Conservation (phyloP, 2,797 vertebrate species). For the Brachymystax lenok region DNA sequence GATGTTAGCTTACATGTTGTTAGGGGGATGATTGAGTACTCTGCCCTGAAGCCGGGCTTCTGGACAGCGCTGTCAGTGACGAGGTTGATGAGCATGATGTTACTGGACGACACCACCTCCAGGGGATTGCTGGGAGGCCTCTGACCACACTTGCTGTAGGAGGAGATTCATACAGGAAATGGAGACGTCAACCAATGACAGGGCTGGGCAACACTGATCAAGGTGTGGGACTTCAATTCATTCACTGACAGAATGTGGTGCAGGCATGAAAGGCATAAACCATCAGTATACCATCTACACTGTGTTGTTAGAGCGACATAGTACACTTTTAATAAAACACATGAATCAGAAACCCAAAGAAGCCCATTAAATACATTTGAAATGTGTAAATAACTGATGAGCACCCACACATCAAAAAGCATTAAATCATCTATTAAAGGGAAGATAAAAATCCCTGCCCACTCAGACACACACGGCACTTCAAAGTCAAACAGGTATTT, state of each 20-base stretch:
- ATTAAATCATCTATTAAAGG: constrained; percentile 39
- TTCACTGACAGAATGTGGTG: constrained; percentile 17
- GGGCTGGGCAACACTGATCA: background rate
- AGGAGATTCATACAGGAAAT: background rate
- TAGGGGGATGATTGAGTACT: constrained; percentile 54
- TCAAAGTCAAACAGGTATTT: constrained; percentile 66
- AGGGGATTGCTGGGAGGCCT: constrained; percentile 76
- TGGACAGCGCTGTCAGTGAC: constrained; percentile 60
- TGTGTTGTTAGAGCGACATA: too few relatives aligned
- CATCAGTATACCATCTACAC: too few relatives aligned
- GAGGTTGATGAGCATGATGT: constrained; percentile 76
- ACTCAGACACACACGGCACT: constrained; percentile 13
- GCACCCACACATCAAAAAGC: background rate
- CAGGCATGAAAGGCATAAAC: too few relatives aligned
- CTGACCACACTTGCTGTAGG: constrained; percentile 76
- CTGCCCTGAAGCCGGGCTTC: constrained; percentile 68
- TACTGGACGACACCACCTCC: constrained; percentile 74
- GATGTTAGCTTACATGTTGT: constrained; percentile 46
- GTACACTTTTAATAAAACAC: too few relatives aligned
- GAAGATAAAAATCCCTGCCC: background rate
- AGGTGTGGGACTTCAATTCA: background rate
- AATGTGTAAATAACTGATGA: background rate
- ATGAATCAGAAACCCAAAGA: too few relatives aligned
- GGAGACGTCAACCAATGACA: constrained; percentile 2
- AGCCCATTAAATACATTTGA: too few relatives aligned